Evolutionary conservation across 1,140 invertebrate species (phyloP).

Genomic region (Tetragonula clypearis): DNA sequence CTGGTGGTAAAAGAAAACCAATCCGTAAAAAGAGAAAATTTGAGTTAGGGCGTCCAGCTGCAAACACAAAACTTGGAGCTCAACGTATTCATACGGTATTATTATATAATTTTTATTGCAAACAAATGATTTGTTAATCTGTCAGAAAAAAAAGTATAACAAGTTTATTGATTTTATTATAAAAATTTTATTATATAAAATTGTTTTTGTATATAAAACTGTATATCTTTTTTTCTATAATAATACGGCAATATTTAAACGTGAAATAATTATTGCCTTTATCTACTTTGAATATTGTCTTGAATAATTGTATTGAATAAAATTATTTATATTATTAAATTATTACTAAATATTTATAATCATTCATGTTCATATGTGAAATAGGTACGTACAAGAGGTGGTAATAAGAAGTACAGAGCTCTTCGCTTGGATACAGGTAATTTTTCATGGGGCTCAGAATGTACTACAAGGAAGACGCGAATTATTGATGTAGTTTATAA

Average conservation of each 20-base stretch:
- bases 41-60: constrained; percentile 98
- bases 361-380: constrained; percentile 27
- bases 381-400: constrained; percentile 94
- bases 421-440: constrained; percentile 98
- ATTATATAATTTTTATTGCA: background rate
- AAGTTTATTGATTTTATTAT: background rate
- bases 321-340: constrained; percentile 15
- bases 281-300: constrained; percentile 78
- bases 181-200: background rate
- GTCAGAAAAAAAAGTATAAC: background rate
- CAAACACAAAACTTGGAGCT: constrained; percentile 98
- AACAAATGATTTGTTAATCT: background rate
- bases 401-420: constrained; percentile 97
- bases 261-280: constrained; percentile 72
- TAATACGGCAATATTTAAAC: background rate
- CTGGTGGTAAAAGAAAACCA: constrained; percentile 97
- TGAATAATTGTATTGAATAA: constrained; percentile 78
- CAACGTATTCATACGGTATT: constrained; percentile 94
- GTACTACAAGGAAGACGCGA: constrained; percentile 96
- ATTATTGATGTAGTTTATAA: constrained; percentile 99
- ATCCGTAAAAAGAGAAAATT: constrained; percentile 99
- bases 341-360: background rate
- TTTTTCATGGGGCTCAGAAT: constrained; percentile 99
- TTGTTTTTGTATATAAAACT: background rate
- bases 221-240: background rate